Base-by-base conservation (phyloP, 2,113 vertebrate genomes). In the Salvelinus fontinalis region DNA sequence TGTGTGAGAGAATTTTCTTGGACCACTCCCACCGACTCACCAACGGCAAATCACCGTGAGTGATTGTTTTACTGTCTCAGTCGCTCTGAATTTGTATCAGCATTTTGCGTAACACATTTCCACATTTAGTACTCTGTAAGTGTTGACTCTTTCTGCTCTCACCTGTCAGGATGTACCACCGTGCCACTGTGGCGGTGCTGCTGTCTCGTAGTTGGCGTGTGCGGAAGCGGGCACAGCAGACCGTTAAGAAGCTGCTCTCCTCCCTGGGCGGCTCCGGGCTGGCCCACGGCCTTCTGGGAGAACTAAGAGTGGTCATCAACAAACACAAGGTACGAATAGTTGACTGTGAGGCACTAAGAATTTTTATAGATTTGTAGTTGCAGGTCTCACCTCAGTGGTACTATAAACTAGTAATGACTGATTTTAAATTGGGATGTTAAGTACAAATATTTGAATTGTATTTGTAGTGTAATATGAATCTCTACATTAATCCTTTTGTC, bases 1-100 rank as follows among this genome's bases (percentile, higher is more conserved):
- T 99, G 88, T 94, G 95, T 26, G 98, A 99, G 84, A 93, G 96
- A 78, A 94, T 99, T 44, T 94, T 99, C 82, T 83, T 98, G 81
- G 98, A 99, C 54, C 97, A 99, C 0, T 89, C 90, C 0, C 95
- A 97, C 8, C 89, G 95, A 34, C 93, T 99, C 6, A 92, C 92
- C 90, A 94, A 34, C 18, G 8, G 85, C 89, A 98, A 95, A 91
- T 93, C 96, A 79, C 96, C 95, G 98, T 99, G 91, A 79, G 97
- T 96, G 87, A 31, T 22, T 14, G 34, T 7, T 6, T 27, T 29
- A 4, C 27, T 70, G 0, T 67, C 57, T 48, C 34, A 64, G 59
- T 31, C 6, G 20, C 2, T 62, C 59, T 24, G 59, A 62, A 13
- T 54, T 54, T 14, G 51, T 16, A 5, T 54, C 12, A 54, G 51